Conservation (phyloP, 2,888 invertebrate genomes). For the Pyrgus malvae region DNA sequence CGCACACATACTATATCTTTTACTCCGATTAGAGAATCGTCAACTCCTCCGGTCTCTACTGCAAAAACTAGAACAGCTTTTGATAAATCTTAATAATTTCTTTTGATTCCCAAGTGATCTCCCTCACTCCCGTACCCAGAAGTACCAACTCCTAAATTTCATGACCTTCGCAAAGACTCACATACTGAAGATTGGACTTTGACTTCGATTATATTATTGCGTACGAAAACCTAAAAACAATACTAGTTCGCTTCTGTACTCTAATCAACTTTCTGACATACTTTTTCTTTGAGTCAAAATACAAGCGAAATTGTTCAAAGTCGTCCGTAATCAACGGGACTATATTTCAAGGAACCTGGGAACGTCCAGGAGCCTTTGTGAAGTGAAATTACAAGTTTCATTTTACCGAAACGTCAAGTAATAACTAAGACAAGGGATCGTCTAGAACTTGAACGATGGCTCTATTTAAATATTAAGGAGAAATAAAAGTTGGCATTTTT, state of each 20-base stretch:
- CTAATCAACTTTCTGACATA: not conserved
- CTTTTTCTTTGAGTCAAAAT: not conserved
- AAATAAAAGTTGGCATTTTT: not conserved
- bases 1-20: too few relatives aligned
- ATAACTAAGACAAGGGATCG: constrained; percentile 12
- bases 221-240: not conserved
- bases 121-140: too few relatives aligned
- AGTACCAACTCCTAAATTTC: too few relatives aligned
- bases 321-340: not conserved
- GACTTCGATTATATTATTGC: too few relatives aligned
- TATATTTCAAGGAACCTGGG: not conserved
- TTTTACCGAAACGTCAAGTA: constrained; percentile 6
- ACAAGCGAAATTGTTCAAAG: not conserved
- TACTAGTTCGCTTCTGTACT: not conserved
- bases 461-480: constrained; percentile 21
- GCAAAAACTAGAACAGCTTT: too few relatives aligned
- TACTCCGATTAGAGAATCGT: too few relatives aligned
- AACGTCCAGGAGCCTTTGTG: not conserved
- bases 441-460: not conserved
- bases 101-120: too few relatives aligned
- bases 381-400: constrained; percentile 16
- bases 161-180: too few relatives aligned
- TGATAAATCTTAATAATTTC: too few relatives aligned
- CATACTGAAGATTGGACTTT: too few relatives aligned
- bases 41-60: too few relatives aligned